Evolutionary conservation across 2,797 vertebrate genomes (phyloP), one percentile per base, ranked within the genome.

Genomic region (Pseudochaenichthys georgianus): DNA sequence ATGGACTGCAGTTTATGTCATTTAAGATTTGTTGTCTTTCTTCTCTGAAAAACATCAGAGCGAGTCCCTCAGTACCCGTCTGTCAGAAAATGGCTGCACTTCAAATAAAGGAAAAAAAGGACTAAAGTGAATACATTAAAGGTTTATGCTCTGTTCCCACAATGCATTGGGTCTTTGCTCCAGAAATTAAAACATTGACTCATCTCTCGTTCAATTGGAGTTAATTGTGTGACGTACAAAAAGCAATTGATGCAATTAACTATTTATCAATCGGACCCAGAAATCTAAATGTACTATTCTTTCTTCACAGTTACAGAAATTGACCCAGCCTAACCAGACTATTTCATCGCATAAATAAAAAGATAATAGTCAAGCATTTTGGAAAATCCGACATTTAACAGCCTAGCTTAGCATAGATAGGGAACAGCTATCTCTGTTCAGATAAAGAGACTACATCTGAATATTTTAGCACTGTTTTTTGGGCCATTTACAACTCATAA

Each of bases 241-340:
- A 69, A 59, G 19, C 9, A 10, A 31, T 45, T 12, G 0, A 11
- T 38, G 19, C 5, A 15, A 5, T 50, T 42, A 68, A 48, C 9
- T 73, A 23, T 59, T 60, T 19, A 65, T 55, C 54, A 70, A 53
- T 17, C 9, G 13, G 51, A 57, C 3, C 5, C n/a, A 63, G 59
- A 47, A 15, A 67, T 41, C 34, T 43, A 57, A 21, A 47, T 10
- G 8, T 4, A 11, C 38, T 34, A 9, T 28, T 42, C 17, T 38
- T 21, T n/a, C 4, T 64, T 46, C 64, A 52, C n/a, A 46, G 57
- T 45, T n/a, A 23, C 9, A 21, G 7, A 19, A 16, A 63, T 50
- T 31, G 13, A 48, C 48, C 11, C 61, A 19, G 46, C 9, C 3
- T 46, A 13, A 6, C 21, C 3, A 0, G 17, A 34, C n/a, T 34